Base-by-base conservation (phyloP, 1,140 invertebrate species). In the Harlomillsia oculata region DNA sequence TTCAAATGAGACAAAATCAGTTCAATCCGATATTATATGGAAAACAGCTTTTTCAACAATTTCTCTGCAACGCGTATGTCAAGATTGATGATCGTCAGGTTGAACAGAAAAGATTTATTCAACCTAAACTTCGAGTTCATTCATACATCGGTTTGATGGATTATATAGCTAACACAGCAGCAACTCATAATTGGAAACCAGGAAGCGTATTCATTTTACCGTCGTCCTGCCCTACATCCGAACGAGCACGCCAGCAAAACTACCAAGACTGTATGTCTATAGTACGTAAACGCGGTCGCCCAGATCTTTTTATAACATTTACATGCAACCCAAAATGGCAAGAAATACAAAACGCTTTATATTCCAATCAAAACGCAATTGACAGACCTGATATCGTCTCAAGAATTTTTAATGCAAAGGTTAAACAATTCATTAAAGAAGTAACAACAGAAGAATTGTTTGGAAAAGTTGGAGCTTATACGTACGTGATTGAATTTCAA, bases 351-450 rank as follows among this genome's bases (percentile, higher is more conserved):
- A 28, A 63, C 29, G 55, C 65, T 32, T 45, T 74, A 40, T 51
- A 64, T 5, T 54, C 59, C 43, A 37, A 56, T 5, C 62, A 73
- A 62, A 56, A 21, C 43, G n/a, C 64, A 1, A 18, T 37, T 3
- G 67, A 72, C 62, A 39, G 70, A 6, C 69, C 70, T 40, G 72
- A 75, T 62, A 66, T 76, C 26, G 62, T 71, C 6, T 66, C 67
- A 34, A 54, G 74, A 61, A 74, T 78, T 13, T 79, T 78, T 64
- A 66, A 67, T 48, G 65, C 72, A 59, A 78, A 78, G 64, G 53
- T 76, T 20, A 72, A 70, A 60, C 63, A 66, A 37, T 53, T 80
- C 4, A 69, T 77, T 56, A 53, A 74, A 62, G 67, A 74, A 16
- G 64, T 77, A 18, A 45, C 55, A 6, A 69, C 71, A 50, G 20